These are phyloP conservation scores for Phrixothrix hirtus DNA, from an alignment of 2,888 invertebrate genomes.

Conservation along the genomic window DNA sequence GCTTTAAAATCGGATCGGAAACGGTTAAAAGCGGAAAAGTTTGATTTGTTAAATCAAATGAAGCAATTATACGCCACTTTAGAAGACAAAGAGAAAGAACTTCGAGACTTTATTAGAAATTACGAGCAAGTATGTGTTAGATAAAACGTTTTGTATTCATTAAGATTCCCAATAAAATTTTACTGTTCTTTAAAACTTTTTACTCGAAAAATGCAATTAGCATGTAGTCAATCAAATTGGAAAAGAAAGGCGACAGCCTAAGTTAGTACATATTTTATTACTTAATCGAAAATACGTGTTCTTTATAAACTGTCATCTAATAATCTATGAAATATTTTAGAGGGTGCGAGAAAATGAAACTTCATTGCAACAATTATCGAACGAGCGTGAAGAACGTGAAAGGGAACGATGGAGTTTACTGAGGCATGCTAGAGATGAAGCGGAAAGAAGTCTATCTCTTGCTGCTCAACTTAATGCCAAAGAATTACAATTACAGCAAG, in stretches of 20 bases:
- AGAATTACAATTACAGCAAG: constrained; percentile 82
- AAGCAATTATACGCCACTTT: constrained; percentile 91
- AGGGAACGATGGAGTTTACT: constrained; percentile 86
- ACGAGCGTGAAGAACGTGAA: constrained; percentile 74
- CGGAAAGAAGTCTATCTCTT: constrained; percentile 82
- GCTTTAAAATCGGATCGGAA: constrained; percentile 89
- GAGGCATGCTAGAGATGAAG: constrained; percentile 87
- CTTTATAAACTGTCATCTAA: too few species aligned
- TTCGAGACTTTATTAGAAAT: constrained; percentile 91
- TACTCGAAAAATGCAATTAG: too few species aligned
- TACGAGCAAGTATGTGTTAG: constrained; percentile 77
- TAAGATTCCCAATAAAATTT: too few species aligned
- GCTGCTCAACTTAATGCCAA: constrained; percentile 86
- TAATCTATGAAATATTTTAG: constrained; percentile 59
- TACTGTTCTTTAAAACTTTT: too few species aligned
- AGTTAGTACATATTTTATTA: too few species aligned
- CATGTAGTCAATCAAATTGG: too few species aligned
- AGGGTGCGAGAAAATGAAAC: constrained; percentile 80
- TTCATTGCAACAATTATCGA: constrained; percentile 63
- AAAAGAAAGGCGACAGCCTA: too few species aligned
- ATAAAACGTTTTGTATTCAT: too few species aligned
- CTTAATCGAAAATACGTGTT: too few species aligned
- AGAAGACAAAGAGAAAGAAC: constrained; percentile 92
- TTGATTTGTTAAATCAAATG: constrained; percentile 91
- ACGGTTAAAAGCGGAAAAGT: constrained; percentile 89